These are phyloP conservation scores for Orycteropus afer DNA, from an alignment of 2,113 vertebrate genomes.

Conservation along the genomic window DNA sequence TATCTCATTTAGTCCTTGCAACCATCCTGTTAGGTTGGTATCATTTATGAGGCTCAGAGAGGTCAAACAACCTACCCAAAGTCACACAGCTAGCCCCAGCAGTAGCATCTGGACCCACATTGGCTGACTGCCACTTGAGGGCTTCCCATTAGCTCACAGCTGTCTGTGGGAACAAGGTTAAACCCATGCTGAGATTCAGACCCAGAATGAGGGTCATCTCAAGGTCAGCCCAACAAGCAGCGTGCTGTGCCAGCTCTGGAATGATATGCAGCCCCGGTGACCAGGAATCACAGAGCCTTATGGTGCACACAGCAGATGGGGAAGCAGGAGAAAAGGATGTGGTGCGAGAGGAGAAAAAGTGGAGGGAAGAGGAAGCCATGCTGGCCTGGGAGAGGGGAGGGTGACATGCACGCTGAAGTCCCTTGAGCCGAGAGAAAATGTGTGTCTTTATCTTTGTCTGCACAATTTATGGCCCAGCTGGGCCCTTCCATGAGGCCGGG, in stretches of 20 bases:
- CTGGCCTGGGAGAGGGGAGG: neutral
- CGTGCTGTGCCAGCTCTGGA: conserved; percentile 72
- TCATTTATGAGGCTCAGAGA: conserved; percentile 6
- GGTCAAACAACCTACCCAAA: neutral
- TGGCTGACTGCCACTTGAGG: neutral
- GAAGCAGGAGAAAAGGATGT: neutral
- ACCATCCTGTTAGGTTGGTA: neutral
- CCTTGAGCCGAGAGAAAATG: conserved; percentile 80
- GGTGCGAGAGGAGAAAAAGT: neutral
- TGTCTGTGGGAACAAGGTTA: conserved; percentile 48
- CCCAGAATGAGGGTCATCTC: conserved; percentile 59
- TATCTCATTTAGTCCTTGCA: neutral
- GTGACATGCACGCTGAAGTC: conserved; percentile 50
- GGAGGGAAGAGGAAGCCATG: neutral
- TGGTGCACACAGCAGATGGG: conserved; percentile 57
- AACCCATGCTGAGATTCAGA: neutral
- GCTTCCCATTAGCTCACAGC: conserved; percentile 33
- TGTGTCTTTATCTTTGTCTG: conserved; percentile 80
- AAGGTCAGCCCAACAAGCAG: conserved; percentile 78
- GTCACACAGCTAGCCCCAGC: conserved; percentile 12
- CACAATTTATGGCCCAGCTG: conserved; percentile 79
- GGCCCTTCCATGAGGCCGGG: conserved; percentile 67
- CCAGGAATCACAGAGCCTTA: neutral
- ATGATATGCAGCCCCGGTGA: conserved; percentile 65
- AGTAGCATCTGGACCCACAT: neutral